These are phyloP conservation scores for Zygaena filipendulae DNA, from an alignment of 2,888 invertebrate species.

Conservation along the genomic window DNA sequence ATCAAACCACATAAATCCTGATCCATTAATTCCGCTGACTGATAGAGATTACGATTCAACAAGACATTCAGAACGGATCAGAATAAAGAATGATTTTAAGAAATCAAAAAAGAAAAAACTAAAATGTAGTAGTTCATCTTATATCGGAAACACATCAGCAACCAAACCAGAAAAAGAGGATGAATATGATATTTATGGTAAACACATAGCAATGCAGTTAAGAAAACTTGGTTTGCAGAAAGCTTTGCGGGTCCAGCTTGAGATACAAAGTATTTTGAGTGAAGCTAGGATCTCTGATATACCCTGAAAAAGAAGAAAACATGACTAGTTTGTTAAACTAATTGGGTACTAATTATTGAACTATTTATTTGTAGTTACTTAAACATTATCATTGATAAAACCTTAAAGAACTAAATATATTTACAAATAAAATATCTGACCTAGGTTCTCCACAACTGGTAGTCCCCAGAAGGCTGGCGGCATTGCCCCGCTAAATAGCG, in stretches of 20 bases:
- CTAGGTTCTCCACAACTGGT: no score
- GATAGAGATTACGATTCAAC: conserved; percentile 33
- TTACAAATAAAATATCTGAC: no score
- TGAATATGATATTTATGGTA: conserved; percentile 59
- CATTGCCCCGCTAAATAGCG: no score
- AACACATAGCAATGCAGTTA: conserved; percentile 52
- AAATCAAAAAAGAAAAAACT: conserved; percentile 37
- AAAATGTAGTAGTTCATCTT: conserved; percentile 24
- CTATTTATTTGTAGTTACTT: no score
- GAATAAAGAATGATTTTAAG: conserved; percentile 26
- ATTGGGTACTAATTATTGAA: no score
- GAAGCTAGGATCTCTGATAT: conserved; percentile 45
- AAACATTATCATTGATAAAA: no score
- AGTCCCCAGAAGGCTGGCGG: no score
- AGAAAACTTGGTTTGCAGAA: conserved; percentile 44
- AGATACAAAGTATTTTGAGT: conserved; percentile 48
- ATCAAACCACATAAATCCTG: conserved; percentile 29
- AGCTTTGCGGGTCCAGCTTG: conserved; percentile 44
- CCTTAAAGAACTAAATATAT: no score
- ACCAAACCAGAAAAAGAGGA: no score
- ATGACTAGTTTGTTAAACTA: no score
- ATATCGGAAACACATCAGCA: no score
- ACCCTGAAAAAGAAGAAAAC: no score
- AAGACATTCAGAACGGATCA: conserved; percentile 21
- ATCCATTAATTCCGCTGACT: conserved; percentile 33